Conservation (phyloP, 2,888 invertebrate species). For the Neoscelio sp. region DNA sequence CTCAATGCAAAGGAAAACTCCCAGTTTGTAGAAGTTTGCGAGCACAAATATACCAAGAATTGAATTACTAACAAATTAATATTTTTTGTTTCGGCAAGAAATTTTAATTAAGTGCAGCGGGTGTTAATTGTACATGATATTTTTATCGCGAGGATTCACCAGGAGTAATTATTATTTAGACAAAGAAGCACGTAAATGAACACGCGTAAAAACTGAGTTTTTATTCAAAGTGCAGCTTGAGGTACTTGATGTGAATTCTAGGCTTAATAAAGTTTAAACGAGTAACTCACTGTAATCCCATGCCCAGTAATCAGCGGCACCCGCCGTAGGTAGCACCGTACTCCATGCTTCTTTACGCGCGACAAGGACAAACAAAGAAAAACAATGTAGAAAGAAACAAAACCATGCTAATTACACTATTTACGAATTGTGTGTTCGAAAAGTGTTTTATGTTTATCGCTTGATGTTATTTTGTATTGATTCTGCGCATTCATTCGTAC, state of each 20-base stretch:
- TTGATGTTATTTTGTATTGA: constrained; percentile 36
- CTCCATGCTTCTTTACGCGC: constrained; percentile 82
- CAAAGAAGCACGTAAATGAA: constrained; percentile 33
- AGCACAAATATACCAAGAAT: background rate
- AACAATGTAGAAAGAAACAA: constrained; percentile 75
- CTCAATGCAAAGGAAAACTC: constrained; percentile 38
- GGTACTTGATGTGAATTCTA: constrained; percentile 68
- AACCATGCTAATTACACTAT: constrained; percentile 75
- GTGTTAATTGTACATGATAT: constrained; percentile 45
- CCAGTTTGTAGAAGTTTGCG: constrained; percentile 31
- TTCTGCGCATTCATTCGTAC: constrained; percentile 56
- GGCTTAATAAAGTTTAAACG: constrained; percentile 69
- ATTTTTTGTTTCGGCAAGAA: constrained; percentile 35
- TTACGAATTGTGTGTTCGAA: constrained; percentile 57
- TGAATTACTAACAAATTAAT: constrained; percentile 20
- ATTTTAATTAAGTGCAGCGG: constrained; percentile 35
- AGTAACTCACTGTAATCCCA: constrained; percentile 81
- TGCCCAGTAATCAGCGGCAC: constrained; percentile 82
- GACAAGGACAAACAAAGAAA: constrained; percentile 76
- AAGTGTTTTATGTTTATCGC: constrained; percentile 48
- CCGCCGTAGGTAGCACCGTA: constrained; percentile 82
- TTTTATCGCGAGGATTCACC: constrained; percentile 25
- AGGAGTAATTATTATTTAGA: constrained; percentile 49
- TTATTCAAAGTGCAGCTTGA: constrained; percentile 64
- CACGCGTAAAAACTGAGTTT: constrained; percentile 58